Evolutionary conservation across 2,113 vertebrate genomes (phyloP).

Genomic region (Equus przewalskii): DNA sequence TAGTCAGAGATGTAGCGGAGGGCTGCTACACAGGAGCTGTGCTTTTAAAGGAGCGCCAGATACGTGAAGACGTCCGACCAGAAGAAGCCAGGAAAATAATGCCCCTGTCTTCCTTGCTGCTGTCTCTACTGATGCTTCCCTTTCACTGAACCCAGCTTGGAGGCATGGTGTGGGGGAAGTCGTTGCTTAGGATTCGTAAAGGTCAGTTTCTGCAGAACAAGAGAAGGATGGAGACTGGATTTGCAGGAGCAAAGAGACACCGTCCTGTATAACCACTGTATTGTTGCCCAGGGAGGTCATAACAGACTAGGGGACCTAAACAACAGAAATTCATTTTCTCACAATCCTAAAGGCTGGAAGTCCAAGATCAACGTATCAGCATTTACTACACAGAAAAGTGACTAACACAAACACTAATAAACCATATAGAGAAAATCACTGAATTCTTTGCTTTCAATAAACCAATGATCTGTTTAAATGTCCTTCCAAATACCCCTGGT

Average conservation of each 20-base stretch:
- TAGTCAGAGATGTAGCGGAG: background rate
- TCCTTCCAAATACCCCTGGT: background rate
- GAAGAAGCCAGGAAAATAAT: background rate
- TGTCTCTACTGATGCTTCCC: background rate
- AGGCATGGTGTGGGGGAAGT: fast-evolving
- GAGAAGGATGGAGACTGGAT: background rate
- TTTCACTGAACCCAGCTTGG: background rate
- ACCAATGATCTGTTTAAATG: background rate
- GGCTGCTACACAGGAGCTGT: background rate
- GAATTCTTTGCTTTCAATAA: background rate
- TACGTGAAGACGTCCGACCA: background rate
- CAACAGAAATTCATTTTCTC: background rate
- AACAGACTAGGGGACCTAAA: background rate
- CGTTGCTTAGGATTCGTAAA: background rate
- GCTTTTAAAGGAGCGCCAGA: background rate
- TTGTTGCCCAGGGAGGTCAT: background rate
- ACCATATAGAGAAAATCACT: background rate
- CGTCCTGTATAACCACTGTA: background rate
- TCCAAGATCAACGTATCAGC: background rate
- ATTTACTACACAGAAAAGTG: background rate
- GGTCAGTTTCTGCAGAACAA: fast-evolving
- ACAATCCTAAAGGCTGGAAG: background rate
- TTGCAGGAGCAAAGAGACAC: background rate
- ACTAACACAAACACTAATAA: background rate
- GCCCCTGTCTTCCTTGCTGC: background rate